Evolutionary conservation across 1,140 invertebrate species (phyloP).

Genomic region (Ostrea denselamellosa): DNA sequence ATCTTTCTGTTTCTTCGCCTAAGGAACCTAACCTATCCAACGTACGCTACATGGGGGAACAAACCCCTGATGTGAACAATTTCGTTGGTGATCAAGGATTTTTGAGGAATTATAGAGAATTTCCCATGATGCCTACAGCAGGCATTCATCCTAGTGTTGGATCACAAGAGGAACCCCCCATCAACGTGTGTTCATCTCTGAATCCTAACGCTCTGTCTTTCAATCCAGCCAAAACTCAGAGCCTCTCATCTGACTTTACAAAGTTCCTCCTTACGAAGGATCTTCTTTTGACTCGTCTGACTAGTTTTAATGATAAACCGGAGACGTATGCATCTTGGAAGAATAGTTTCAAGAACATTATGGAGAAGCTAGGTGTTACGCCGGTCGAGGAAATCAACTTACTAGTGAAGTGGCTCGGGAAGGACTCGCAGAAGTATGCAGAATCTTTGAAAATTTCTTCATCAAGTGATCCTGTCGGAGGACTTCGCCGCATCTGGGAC

Average conservation of each 20-base stretch:
- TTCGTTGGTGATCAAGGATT: no score
- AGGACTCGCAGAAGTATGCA: constrained; percentile 42
- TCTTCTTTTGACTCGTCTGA: background rate
- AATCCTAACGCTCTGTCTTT: background rate
- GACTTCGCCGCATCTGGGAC: constrained; percentile 53
- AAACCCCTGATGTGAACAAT: no score
- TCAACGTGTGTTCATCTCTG: background rate
- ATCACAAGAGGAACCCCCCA: no score
- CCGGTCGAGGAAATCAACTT: constrained; percentile 35
- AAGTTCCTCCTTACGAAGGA: constrained; percentile 40
- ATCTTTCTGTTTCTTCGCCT: background rate
- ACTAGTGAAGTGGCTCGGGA: constrained; percentile 12
- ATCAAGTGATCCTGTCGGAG: constrained; percentile 36
- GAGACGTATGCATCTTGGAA: constrained; percentile 29
- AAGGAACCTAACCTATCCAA: background rate
- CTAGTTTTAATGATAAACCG: constrained; percentile 32
- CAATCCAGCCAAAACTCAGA: background rate
- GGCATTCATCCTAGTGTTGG: no score
- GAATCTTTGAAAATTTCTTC: constrained; percentile 46
- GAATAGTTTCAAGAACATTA: constrained; percentile 37
- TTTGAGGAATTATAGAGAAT: no score
- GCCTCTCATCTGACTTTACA: background rate
- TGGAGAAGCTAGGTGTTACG: background rate
- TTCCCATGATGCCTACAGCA: no score
- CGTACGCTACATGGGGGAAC: no score